Evolutionary conservation across 2,113 vertebrate genomes (phyloP).

Genomic region (Plectropomus leopardus): DNA sequence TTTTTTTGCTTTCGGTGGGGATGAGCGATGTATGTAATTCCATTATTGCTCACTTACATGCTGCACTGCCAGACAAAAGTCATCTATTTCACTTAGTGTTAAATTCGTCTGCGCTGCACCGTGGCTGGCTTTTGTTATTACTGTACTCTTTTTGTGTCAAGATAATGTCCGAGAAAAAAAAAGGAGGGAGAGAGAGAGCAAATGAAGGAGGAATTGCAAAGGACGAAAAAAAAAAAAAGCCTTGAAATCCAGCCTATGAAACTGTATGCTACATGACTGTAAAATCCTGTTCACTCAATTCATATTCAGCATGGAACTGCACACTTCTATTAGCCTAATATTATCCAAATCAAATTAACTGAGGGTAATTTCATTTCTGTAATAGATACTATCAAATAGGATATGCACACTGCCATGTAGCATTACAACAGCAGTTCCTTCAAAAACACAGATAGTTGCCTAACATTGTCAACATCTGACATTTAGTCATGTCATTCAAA

Average conservation of each 20-base stretch:
- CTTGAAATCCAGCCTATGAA: conserved; percentile 45
- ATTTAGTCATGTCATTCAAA: conserved; percentile 47
- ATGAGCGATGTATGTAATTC: conserved; percentile 56
- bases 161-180: conserved; percentile 33
- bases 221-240: conserved; percentile 6
- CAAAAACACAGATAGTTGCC: conserved; percentile 40
- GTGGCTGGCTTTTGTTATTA: conserved; percentile 31
- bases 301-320: conserved; percentile 58
- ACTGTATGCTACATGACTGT: conserved; percentile 42
- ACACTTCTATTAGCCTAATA: conserved; percentile 73
- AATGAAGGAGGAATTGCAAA: conserved; percentile 12
- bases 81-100: conserved; percentile 56
- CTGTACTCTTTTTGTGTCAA: conserved; percentile 37
- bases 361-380: conserved; percentile 73
- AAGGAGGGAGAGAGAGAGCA: not conserved
- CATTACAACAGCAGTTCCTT: conserved; percentile 38
- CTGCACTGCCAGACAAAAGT: conserved; percentile 34
- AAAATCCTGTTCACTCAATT: conserved; percentile 55
- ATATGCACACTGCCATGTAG: conserved; percentile 53
- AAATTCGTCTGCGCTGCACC: conserved; percentile 23
- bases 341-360: conserved; percentile 77
- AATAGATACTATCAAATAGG: conserved; percentile 71
- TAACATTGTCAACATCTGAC: conserved; percentile 29
- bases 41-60: conserved; percentile 21
- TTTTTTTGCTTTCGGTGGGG: not conserved